Percentiles rank a stretch among this genome's conserved stretches.
phyloP scores from a whole-genome alignment of 2,888 invertebrate genomes.

The Eustalomyia histrio region DNA sequence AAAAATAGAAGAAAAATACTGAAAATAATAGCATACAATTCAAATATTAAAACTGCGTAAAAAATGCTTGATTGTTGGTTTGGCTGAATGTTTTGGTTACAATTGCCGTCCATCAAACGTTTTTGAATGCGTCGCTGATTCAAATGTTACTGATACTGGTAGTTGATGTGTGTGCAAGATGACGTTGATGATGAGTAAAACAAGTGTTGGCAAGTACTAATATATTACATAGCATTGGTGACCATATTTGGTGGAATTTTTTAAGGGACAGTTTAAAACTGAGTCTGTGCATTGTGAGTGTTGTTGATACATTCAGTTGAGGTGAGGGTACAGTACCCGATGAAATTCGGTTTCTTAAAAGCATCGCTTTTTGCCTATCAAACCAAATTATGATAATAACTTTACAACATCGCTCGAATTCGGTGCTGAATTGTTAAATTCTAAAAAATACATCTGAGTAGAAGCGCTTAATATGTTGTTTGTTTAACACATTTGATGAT shows the following conservation, averaged over 20 bases:
- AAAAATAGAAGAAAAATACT: conserved; percentile 55
- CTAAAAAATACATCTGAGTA: too few relatives aligned
- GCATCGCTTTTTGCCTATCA: too few relatives aligned
- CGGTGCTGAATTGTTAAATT: too few relatives aligned
- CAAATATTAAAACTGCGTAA: conserved; percentile 68
- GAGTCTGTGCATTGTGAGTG: too few relatives aligned
- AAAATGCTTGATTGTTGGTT: conserved; percentile 49
- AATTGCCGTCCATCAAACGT: conserved; percentile 76
- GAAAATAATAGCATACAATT: conserved; percentile 67
- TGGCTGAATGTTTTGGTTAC: conserved; percentile 52
- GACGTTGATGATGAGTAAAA: conserved; percentile 54
- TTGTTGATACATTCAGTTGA: too few relatives aligned
- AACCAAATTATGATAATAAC: too few relatives aligned
- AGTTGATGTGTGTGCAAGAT: conserved; percentile 46
- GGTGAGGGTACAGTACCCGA: too few relatives aligned
- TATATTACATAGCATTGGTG: conserved; percentile 36
- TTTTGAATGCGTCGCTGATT: conserved; percentile 78
- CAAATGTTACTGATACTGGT: conserved; percentile 70
- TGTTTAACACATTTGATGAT: too few relatives aligned
- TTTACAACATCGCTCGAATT: too few relatives aligned
- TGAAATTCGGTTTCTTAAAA: too few relatives aligned
- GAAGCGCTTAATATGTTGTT: too few relatives aligned
- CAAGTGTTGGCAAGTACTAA: conserved; percentile 62
- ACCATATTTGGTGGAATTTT: background rate
- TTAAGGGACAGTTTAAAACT: background rate